phyloP scores from a whole-genome alignment of 2,113 vertebrate genomes.

The Salvator merianae region DNA sequence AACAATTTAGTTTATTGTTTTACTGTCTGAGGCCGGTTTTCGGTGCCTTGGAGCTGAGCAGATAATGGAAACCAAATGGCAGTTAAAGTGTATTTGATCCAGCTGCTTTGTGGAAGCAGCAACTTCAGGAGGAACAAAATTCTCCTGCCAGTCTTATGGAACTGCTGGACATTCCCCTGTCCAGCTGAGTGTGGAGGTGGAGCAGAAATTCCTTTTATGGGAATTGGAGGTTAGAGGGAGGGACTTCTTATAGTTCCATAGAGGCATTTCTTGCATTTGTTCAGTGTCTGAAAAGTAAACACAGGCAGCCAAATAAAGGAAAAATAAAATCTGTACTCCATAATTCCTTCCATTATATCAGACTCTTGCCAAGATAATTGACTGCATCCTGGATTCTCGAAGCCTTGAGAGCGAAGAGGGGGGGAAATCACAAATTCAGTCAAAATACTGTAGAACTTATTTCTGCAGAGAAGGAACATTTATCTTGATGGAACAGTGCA shows the following conservation, averaged over 20 bases:
- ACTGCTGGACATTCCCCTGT: neutral
- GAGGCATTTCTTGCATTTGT: fast-evolving
- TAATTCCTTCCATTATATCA: conserved; percentile 3
- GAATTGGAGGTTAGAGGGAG: neutral
- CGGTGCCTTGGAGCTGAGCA: conserved; percentile 6
- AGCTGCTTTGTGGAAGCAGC: conserved; percentile 9
- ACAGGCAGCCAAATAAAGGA: fast-evolving
- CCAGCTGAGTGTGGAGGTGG: neutral
- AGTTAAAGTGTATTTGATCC: conserved; percentile 13
- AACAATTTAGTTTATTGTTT: conserved; percentile 11
- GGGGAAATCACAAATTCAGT: conserved; percentile 52
- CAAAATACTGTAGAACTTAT: conserved; percentile 26
- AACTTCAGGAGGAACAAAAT: neutral
- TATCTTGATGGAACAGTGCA: conserved; percentile 29
- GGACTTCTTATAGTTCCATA: neutral
- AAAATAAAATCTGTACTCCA: neutral
- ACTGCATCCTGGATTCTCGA: conserved; percentile 23
- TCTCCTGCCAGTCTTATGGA: conserved; percentile 4
- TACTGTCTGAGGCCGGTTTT: conserved; percentile 8
- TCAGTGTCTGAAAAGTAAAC: fast-evolving
- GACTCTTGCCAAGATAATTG: conserved; percentile 45
- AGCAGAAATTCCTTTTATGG: neutral
- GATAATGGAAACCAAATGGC: conserved; percentile 34
- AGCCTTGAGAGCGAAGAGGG: conserved; percentile 45
- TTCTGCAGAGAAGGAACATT: conserved; percentile 47